Evolutionary conservation across 2,888 invertebrate species (phyloP).

Genomic region (Watsonalla cultraria): DNA sequence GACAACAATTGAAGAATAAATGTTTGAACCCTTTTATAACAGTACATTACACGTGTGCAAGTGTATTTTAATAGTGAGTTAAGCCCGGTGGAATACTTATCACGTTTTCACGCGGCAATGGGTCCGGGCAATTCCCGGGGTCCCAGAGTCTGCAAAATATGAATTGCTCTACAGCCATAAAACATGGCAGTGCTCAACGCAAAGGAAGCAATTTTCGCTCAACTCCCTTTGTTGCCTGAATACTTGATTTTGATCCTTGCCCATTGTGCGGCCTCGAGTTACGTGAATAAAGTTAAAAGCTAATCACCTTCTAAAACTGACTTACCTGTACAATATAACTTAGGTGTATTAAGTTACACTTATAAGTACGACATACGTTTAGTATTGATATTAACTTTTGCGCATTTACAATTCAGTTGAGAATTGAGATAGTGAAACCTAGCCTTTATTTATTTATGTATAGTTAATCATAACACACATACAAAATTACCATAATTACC

Average conservation of each 20-base stretch:
- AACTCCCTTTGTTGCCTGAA: constrained; percentile 38
- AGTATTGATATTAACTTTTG: too few species aligned
- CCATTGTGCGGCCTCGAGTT: constrained; percentile 26
- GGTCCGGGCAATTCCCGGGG: constrained; percentile 17
- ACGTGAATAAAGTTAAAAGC: constrained; percentile 12
- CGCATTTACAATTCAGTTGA: too few species aligned
- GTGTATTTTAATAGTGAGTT: constrained; percentile 7
- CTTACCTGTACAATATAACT: too few species aligned
- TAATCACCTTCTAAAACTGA: not conserved
- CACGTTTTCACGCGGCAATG: constrained; percentile 32
- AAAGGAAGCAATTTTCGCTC: constrained; percentile 42
- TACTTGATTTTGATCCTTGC: constrained; percentile 39
- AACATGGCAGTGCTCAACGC: constrained; percentile 36
- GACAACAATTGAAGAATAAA: not conserved
- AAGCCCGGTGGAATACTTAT: constrained; percentile 28
- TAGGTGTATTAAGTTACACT: too few species aligned
- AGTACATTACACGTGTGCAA: not conserved
- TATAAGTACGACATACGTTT: too few species aligned
- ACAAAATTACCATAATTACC: too few species aligned
- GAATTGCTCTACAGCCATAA: constrained; percentile 36
- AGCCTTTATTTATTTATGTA: too few species aligned
- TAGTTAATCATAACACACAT: too few species aligned
- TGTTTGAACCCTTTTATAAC: not conserved
- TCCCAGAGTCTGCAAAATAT: constrained; percentile 43
- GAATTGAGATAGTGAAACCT: too few species aligned